Base-by-base conservation (phyloP, 2,113 vertebrate species). In the Nothoprocta perdicaria region DNA sequence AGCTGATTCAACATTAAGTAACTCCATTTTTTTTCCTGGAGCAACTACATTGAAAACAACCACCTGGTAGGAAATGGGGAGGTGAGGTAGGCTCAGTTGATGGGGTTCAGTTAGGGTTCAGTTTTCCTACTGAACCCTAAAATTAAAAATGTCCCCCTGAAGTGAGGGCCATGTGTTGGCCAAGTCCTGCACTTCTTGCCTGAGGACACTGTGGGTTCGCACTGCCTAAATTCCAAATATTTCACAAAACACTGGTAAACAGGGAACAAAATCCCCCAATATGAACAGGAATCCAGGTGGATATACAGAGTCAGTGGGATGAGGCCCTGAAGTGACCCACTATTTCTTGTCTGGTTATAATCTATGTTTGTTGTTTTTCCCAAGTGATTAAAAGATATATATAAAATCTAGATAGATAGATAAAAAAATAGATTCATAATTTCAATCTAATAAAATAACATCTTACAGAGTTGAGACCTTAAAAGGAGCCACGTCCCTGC, bases 321-420 rank as follows among this genome's bases (percentile, higher is more conserved):
- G 13, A 80, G 7, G 6, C 7, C 29, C 31, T 50, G 18, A 38
- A 74, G 23, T 10, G 18, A 74, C 14, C 4, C 12, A 6, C 12
- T 52, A 9, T 71, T 76, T 68, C 8, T 79, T 83, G 72, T 53
- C 14, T 31, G 12, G 2, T 43, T 60, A 22, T 21, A 55, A 85
- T 55, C 3, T 23, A 4, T 48, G 3, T 0, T 10, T 8, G 48
- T 35, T 38, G 22, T 29, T 6, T 3, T 1, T 6, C 17, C 26
- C 14, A 14, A 6, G 87, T 31, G 23, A 62, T 74, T 48, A 69
- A 77, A 66, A 76, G 61, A 5, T 24, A 21, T 18, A 68, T 19
- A 31, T 52, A 84, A 10, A 48, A 48, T 48, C 48, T 48, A 48
- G 48, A 23, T 10, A 48, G 48, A 48, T 48, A 48, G 45, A 18